phyloP scores from a whole-genome alignment of 1,140 invertebrate species.

The Nomia melanderi region DNA sequence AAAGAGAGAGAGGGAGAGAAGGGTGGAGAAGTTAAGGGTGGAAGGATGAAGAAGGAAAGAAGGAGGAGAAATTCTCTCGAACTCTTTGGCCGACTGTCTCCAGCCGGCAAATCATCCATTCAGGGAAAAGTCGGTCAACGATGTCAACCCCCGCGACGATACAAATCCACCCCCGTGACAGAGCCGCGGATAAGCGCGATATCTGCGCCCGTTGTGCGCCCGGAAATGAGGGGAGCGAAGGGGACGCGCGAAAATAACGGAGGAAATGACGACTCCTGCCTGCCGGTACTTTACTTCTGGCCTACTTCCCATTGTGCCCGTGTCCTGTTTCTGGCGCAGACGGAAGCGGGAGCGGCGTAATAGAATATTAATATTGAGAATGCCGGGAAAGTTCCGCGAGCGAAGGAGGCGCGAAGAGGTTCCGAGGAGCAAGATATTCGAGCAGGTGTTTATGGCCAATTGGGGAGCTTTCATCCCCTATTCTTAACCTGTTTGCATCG shows the following conservation, averaged over 20 bases:
- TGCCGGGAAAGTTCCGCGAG: neutral
- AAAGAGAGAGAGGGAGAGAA: constrained; percentile 18
- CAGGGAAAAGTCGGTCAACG: constrained; percentile 63
- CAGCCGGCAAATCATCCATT: constrained; percentile 57
- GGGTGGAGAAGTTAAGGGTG: neutral
- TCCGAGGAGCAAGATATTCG: no score
- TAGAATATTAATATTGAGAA: constrained; percentile 44
- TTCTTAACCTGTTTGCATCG: no score
- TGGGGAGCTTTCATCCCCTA: no score
- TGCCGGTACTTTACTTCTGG: constrained; percentile 35
- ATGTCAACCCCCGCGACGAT: constrained; percentile 17
- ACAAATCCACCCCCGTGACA: constrained; percentile 38
- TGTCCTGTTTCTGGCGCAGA: neutral
- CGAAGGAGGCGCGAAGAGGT: neutral
- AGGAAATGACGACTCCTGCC: constrained; percentile 42
- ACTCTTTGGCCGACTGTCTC: constrained; percentile 18
- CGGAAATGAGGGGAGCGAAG: constrained; percentile 35
- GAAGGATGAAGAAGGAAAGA: constrained; percentile 5
- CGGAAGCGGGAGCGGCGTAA: neutral
- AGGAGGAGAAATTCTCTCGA: constrained; percentile 9
- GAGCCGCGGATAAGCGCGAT: constrained; percentile 46
- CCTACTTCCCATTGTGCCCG: constrained; percentile 32
- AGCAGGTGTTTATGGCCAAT: no score
- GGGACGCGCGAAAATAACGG: constrained; percentile 42
- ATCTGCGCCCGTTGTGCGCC: constrained; percentile 43